Percentiles rank a stretch among this genome's conserved stretches.
phyloP scores from a whole-genome alignment of 2,888 invertebrate species.

The Cataglyphis rosenhaueri region DNA sequence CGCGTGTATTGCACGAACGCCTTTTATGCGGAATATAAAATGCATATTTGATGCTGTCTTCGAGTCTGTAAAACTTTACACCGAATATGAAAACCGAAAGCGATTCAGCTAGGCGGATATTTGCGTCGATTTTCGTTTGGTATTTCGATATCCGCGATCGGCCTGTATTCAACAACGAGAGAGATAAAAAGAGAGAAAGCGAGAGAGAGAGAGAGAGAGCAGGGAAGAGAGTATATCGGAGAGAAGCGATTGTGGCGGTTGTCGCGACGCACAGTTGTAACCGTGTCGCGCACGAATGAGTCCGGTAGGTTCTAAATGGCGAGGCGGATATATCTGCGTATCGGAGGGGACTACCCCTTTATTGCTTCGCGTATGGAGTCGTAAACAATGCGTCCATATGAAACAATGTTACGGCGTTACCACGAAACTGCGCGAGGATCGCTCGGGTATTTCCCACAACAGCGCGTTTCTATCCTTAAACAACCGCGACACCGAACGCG shows the following conservation, averaged over 20 bases:
- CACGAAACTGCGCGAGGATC: conserved; percentile 60
- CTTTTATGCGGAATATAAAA: conserved; percentile 26
- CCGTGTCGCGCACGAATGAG: conserved; percentile 54
- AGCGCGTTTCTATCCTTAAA: conserved; percentile 51
- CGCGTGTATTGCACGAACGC: conserved; percentile 32
- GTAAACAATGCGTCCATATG: conserved; percentile 73
- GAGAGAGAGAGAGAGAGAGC: neutral
- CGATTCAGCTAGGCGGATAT: conserved; percentile 36
- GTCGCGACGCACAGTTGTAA: conserved; percentile 55
- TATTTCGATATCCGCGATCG: conserved; percentile 30
- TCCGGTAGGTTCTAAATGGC: conserved; percentile 57
- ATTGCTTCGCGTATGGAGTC: conserved; percentile 63
- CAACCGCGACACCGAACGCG: conserved; percentile 11
- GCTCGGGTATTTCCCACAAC: conserved; percentile 54
- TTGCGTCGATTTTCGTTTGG: conserved; percentile 4
- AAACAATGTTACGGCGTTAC: conserved; percentile 69
- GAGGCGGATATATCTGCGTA: conserved; percentile 53
- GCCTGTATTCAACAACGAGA: neutral
- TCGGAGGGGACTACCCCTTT: conserved; percentile 61
- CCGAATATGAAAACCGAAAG: conserved; percentile 27
- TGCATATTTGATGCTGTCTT: conserved; percentile 26
- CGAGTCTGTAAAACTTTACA: conserved; percentile 32
- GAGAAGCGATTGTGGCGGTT: conserved; percentile 30
- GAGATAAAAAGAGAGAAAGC: neutral
- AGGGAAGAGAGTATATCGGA: neutral